Evolutionary conservation across 1,140 invertebrate genomes (phyloP), one percentile per base, ranked within the genome.

Genomic region (Orchesella cincta): DNA sequence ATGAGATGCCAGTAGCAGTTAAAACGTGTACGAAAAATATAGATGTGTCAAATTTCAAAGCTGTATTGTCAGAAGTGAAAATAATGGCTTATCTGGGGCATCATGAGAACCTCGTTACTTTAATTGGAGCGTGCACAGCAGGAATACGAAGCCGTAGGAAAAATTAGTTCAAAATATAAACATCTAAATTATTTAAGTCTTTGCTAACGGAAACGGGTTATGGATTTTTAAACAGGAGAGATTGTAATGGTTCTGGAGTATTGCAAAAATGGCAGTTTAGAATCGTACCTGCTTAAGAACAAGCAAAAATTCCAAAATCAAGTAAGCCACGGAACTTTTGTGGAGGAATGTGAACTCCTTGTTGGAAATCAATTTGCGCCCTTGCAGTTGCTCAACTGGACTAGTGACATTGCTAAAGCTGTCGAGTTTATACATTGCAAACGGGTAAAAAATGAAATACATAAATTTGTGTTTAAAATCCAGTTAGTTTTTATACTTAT

Each of bases 1-100:
- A 67, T 20, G 62, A 20, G 31, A 67, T n/a, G n/a, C n/a, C n/a
- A 29, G 78, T 74, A 1, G 78, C 78, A 20, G 39, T 79, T 0
- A 79, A 79, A 39, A 79, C 71, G 16, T 57, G 39, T 1, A 35
- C 26, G 18, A 26, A 34, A 23, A 29, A 57, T 8, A 1, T 33
- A 23, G 76, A 77, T 73, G 76, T 77, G n/a, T 28, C 51, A 1
- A 35, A 57, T n/a, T 77, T 77, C 28, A 77, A 77, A 26, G 76
- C 76, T 0, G 18, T 77, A 20, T 16, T 77, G 1, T 73, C 76
- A 26, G 76, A 77, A 77, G 39, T 77, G 12, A 77, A 77, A 54
- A 28, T 77, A 0, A 77, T 77, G 76, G 54, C 39, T 20, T 77
- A 62, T 39, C 36, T 77, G 31, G 76, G 76, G 20, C 33, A 29